Evolutionary conservation across 1,140 invertebrate species (phyloP).

Genomic region (Drosophila tsacasi): DNA sequence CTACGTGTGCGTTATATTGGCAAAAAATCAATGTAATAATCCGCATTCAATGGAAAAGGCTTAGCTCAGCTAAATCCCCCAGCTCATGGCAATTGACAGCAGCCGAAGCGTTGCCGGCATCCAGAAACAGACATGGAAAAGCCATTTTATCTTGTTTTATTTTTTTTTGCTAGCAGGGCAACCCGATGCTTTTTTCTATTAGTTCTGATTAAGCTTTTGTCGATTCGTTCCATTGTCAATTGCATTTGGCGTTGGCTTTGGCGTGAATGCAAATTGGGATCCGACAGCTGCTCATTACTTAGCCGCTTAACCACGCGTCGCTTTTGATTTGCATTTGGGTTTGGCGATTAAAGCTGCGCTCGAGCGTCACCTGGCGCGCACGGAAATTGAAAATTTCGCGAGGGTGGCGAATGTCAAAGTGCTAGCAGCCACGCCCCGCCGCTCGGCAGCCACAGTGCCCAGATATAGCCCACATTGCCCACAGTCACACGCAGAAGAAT

Average conservation of each 20-base stretch:
- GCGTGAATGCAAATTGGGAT: slow-evolving; percentile 63
- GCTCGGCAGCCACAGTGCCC: neutral
- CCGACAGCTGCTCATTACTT: slow-evolving; percentile 66
- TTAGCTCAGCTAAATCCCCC: slow-evolving; percentile 61
- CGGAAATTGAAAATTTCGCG: slow-evolving; percentile 49
- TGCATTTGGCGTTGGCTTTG: slow-evolving; percentile 59
- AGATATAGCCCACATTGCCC: slow-evolving; percentile 26
- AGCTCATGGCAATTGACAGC: slow-evolving; percentile 71
- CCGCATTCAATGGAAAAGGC: slow-evolving; percentile 65
- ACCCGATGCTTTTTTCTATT: slow-evolving; percentile 42
- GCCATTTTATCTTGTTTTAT: slow-evolving; percentile 52
- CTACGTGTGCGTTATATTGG: slow-evolving; percentile 54
- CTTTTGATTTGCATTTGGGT: slow-evolving; percentile 70
- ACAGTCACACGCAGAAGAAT: slow-evolving; percentile 40
- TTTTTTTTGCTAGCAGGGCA: slow-evolving; percentile 6
- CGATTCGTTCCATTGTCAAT: slow-evolving; percentile 61
- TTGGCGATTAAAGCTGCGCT: slow-evolving; percentile 65
- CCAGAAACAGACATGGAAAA: slow-evolving; percentile 40
- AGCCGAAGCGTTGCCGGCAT: slow-evolving; percentile 42
- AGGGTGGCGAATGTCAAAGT: slow-evolving; percentile 74
- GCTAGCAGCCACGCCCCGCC: slow-evolving; percentile 32
- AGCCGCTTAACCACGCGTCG: slow-evolving; percentile 72
- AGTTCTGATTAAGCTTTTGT: slow-evolving; percentile 61
- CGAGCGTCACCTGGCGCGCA: slow-evolving; percentile 57
- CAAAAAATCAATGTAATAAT: slow-evolving; percentile 70